Percentiles rank a stretch among this genome's conserved stretches.
Conservation (phyloP, 2,797 vertebrate genomes). For the Channallabes apus region DNA sequence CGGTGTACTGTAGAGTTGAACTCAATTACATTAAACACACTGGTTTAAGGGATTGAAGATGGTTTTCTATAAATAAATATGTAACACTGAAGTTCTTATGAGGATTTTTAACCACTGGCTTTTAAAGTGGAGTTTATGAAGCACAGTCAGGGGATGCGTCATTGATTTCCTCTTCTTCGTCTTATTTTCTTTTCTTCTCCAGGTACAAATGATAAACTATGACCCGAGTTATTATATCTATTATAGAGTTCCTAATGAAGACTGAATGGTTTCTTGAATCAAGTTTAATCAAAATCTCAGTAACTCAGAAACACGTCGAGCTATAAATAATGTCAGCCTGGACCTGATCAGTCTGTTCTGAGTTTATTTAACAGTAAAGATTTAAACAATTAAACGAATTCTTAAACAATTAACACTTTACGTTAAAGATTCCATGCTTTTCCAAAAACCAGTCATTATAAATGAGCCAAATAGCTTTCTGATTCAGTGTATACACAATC, state of each 20-base stretch:
- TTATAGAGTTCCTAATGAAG: background rate
- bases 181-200: background rate
- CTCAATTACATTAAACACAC: background rate
- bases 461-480: too few species aligned
- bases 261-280: background rate
- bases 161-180: background rate
- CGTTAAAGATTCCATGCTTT: background rate
- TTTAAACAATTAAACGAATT: too few species aligned
- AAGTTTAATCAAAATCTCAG: background rate
- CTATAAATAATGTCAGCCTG: background rate
- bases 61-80: background rate
- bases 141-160: background rate
- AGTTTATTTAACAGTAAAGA: too few species aligned
- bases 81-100: background rate
- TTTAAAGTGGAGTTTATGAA: background rate
- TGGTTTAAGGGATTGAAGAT: background rate
- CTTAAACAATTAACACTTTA: background rate
- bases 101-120: background rate
- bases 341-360: background rate
- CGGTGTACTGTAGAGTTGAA: background rate
- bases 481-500: too few species aligned
- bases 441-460: too few species aligned
- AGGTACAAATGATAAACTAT: background rate
- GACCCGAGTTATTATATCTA: background rate
- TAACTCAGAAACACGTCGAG: background rate